Evolutionary conservation across 2,797 vertebrate genomes (phyloP).

Genomic region (Hydrophis major): DNA sequence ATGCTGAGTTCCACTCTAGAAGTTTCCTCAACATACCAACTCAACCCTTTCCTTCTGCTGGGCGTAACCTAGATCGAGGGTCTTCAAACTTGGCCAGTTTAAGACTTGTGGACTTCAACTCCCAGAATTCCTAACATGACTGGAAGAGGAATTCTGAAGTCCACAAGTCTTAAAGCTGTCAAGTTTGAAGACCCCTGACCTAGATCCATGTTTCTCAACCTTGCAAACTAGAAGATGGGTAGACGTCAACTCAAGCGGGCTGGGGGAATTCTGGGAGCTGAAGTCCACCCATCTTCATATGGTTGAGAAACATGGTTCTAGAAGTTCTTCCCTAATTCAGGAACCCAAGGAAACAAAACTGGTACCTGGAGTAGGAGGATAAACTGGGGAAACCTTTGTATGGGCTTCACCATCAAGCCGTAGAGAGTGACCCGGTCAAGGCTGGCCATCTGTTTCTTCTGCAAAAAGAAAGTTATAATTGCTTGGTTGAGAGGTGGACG

Average conservation of each 20-base stretch:
- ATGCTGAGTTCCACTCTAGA: neutral
- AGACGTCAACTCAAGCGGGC: slow-evolving; percentile 91
- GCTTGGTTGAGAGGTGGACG: neutral
- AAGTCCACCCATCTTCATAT: neutral
- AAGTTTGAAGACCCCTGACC: no score
- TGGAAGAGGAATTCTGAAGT: no score
- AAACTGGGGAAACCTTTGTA: slow-evolving; percentile 97
- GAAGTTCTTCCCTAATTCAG: neutral
- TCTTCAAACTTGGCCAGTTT: no score
- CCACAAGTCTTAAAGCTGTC: no score
- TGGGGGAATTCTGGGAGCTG: neutral
- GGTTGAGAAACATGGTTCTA: neutral
- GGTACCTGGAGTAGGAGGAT: slow-evolving; percentile 93
- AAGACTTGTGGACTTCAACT: no score
- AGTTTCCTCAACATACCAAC: neutral
- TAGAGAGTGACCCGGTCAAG: slow-evolving; percentile 92
- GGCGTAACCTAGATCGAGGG: neutral
- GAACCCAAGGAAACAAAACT: accelerated
- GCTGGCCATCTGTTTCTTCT: slow-evolving; percentile 92
- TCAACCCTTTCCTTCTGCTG: neutral
- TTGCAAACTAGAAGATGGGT: slow-evolving; percentile 57
- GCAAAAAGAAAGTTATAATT: neutral
- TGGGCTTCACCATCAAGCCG: slow-evolving; percentile 96
- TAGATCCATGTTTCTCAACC: no score
- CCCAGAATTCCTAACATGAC: no score